Conservation (phyloP, 2,797 vertebrate genomes). For the Oreochromis mossambicus region DNA sequence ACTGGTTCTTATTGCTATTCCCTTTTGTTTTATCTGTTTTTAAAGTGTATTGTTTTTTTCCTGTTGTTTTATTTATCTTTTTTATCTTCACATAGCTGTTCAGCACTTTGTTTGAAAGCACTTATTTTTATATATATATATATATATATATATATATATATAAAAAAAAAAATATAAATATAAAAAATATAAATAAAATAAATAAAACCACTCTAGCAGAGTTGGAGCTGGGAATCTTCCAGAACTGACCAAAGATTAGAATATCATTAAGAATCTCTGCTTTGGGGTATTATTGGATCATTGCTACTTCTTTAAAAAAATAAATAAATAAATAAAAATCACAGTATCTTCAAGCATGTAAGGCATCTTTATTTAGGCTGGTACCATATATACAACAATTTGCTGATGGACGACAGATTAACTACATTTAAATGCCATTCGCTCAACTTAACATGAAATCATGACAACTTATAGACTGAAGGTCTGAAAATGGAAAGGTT, state of each 20-base stretch:
- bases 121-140: too few species aligned
- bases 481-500: background rate
- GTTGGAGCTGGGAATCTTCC: too few species aligned
- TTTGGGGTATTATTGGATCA: background rate
- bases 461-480: background rate
- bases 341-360: conserved; percentile 20
- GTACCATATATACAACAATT: conserved; percentile 42
- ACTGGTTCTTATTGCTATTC: too few species aligned
- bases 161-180: too few species aligned
- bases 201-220: too few species aligned
- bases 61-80: too few species aligned
- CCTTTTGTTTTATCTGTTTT: too few species aligned
- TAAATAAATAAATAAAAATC: background rate
- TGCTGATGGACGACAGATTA: conserved; percentile 27
- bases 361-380: conserved; percentile 65
- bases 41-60: too few species aligned
- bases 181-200: too few species aligned
- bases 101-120: background rate
- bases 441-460: conserved; percentile 1
- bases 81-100: too few species aligned
- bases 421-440: conserved; percentile 45
- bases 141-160: too few species aligned
- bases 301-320: background rate
- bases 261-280: background rate
- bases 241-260: too few species aligned